Conservation (phyloP, 2,797 vertebrate species). For the Sphenopsis melanotis region DNA sequence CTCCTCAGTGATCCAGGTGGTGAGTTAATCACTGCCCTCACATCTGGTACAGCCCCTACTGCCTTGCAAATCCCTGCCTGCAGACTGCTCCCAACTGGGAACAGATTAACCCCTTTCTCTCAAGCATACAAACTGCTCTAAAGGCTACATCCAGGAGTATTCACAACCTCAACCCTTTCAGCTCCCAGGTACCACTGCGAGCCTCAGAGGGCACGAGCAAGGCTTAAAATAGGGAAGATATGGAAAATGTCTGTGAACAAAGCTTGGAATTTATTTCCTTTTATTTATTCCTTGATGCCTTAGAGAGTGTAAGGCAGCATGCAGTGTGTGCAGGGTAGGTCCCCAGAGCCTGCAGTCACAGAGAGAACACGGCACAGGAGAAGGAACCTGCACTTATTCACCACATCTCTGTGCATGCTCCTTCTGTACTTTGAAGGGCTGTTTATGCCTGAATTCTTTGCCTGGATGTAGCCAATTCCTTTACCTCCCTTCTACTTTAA, state of each 20-base stretch:
- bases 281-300: not conserved
- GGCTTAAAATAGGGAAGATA: not conserved
- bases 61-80: constrained; percentile 3
- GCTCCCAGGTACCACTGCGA: not conserved
- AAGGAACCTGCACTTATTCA: not conserved
- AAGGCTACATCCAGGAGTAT: not conserved
- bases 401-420: not conserved
- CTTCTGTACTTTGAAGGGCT: not conserved
- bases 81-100: not conserved
- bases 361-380: not conserved
- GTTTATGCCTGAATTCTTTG: not conserved
- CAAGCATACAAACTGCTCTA: not conserved
- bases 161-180: not conserved
- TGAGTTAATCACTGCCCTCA: constrained; percentile 18
- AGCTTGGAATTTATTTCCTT: not conserved
- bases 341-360: not conserved
- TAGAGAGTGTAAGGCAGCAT: rapidly evolving
- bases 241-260: not conserved
- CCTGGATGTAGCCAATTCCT: not conserved
- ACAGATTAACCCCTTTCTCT: not conserved
- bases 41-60: not conserved
- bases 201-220: not conserved
- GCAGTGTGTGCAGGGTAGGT: not conserved
- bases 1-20: not conserved
- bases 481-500: not conserved